phyloP scores from a whole-genome alignment of 2,113 vertebrate genomes.

The Amazona vittata region DNA sequence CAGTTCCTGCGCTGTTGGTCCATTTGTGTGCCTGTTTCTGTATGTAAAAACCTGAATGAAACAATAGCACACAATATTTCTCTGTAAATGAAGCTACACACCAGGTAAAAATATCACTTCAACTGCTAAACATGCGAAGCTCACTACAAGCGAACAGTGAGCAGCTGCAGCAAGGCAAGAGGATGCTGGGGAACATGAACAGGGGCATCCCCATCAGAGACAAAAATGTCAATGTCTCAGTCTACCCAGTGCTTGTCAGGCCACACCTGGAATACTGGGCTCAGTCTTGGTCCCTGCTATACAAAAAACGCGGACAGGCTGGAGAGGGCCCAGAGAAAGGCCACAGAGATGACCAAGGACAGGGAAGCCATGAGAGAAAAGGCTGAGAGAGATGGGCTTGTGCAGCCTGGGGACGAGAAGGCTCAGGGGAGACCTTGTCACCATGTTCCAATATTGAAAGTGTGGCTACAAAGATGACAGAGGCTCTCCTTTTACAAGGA shows the following conservation, averaged over 20 bases:
- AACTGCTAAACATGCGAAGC: not conserved
- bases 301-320: not conserved
- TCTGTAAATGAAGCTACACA: not conserved
- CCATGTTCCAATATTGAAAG: not conserved
- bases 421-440: not conserved
- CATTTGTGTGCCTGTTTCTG: fast-evolving
- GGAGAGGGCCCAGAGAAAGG: not conserved
- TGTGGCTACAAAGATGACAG: not conserved
- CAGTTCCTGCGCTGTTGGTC: not conserved
- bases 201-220: not conserved
- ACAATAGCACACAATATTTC: not conserved
- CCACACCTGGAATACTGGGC: not conserved
- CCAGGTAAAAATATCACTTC: not conserved
- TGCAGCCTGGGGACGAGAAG: not conserved
- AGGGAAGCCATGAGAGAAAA: not conserved
- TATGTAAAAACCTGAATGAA: not conserved
- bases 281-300: not conserved
- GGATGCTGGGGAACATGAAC: not conserved
- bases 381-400: not conserved
- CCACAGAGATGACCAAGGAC: not conserved
- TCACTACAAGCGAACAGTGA: not conserved
- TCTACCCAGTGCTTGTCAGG: not conserved
- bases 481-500: not conserved
- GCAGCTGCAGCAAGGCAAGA: not conserved
- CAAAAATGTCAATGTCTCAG: not conserved